Conservation (phyloP, 2,113 vertebrate species). For the Nycticorax nycticorax region DNA sequence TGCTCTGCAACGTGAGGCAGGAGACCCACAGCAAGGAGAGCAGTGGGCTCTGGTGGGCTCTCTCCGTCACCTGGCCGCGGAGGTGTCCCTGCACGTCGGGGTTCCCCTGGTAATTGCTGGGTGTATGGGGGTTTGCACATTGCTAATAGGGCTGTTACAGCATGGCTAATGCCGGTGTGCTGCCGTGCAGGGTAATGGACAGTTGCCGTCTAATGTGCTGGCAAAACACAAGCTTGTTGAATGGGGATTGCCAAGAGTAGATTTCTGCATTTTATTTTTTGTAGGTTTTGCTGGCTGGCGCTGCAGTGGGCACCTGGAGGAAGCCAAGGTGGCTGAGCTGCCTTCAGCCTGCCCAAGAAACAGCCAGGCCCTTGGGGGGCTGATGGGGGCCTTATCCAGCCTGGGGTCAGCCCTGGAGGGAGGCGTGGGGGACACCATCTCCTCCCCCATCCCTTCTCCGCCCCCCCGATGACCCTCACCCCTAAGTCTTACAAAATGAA, state of each 20-base stretch:
- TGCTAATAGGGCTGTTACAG: neutral
- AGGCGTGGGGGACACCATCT: neutral
- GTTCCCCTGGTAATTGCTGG: rapidly evolving
- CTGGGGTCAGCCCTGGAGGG: neutral
- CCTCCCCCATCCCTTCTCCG: neutral
- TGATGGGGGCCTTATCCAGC: neutral
- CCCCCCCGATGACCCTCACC: rapidly evolving
- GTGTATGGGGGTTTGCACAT: neutral
- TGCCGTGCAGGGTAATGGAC: neutral
- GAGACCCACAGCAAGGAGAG: neutral
- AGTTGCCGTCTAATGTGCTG: neutral
- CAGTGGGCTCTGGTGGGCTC: neutral
- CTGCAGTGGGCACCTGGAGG: neutral
- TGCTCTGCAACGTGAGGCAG: neutral
- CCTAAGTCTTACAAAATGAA: neutral
- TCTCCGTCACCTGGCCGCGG: rapidly evolving
- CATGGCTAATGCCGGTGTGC: neutral
- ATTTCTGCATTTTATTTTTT: neutral
- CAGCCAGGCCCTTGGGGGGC: rapidly evolving
- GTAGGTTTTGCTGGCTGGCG: neutral
- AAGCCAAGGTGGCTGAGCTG: neutral
- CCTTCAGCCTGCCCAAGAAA: neutral
- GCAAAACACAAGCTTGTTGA: neutral
- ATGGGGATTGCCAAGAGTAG: neutral
- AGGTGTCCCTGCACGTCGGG: neutral